These are phyloP conservation scores for Sinodicranocentrus sp. DNA, from an alignment of 2,888 invertebrate species.

Conservation along the genomic window DNA sequence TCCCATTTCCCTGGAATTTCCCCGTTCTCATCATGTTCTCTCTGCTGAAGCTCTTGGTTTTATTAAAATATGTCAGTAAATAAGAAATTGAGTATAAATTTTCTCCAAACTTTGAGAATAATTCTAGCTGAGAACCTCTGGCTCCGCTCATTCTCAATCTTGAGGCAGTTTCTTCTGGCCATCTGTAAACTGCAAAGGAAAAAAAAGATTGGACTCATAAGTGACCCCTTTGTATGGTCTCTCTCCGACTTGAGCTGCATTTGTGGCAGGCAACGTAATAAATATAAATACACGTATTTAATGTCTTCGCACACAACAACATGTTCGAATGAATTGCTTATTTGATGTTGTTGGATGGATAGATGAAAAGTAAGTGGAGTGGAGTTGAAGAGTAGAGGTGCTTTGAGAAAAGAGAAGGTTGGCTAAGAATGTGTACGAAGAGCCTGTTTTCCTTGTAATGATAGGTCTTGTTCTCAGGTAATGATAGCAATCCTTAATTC, in stretches of 20 bases:
- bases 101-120: background rate
- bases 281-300: constrained; percentile 27
- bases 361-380: background rate
- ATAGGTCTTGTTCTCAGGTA: constrained; percentile 67
- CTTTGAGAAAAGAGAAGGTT: constrained; percentile 10
- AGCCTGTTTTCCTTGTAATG: constrained; percentile 68
- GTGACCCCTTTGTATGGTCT: constrained; percentile 19
- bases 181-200: constrained; percentile 18
- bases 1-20: constrained; percentile 17
- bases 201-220: no score
- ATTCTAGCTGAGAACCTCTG: background rate
- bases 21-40: background rate
- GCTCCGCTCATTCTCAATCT: background rate
- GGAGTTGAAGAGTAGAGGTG: constrained; percentile 5
- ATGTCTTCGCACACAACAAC: constrained; percentile 21
- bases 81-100: constrained; percentile 18
- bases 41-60: background rate
- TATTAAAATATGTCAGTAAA: constrained; percentile 20
- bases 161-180: background rate
- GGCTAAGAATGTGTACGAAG: constrained; percentile 50
- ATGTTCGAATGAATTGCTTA: background rate
- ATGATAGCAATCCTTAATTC: constrained; percentile 70
- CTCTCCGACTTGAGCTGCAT: background rate
- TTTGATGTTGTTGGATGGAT: background rate
- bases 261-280: constrained; percentile 19